Evolutionary conservation across 2,797 vertebrate genomes (phyloP).

Genomic region (Sarcoramphus papa): DNA sequence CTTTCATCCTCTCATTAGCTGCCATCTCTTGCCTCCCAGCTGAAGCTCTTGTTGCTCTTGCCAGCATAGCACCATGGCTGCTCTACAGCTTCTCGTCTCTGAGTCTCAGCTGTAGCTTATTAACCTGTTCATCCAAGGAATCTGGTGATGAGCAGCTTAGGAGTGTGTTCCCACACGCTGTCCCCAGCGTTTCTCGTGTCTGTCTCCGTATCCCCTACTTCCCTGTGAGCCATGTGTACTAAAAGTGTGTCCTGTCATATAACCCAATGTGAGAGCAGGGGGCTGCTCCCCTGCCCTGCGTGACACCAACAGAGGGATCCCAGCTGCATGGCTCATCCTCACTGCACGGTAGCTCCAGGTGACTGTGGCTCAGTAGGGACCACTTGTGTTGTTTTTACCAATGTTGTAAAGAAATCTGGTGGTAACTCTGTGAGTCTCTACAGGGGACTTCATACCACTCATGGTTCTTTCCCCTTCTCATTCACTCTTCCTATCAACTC

Average conservation of each 20-base stretch:
- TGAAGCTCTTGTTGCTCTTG: not conserved
- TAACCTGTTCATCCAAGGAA: not conserved
- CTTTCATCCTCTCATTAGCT: not conserved
- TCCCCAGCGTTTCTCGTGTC: not conserved
- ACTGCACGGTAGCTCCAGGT: not conserved
- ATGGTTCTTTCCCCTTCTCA: not conserved
- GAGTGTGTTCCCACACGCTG: not conserved
- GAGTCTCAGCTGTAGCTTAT: not conserved
- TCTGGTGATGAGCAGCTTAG: not conserved
- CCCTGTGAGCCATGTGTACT: not conserved
- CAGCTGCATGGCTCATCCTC: not conserved
- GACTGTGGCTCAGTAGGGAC: not conserved
- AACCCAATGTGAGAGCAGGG: not conserved
- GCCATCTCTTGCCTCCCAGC: not conserved
- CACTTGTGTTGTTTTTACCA: not conserved
- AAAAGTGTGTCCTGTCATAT: not conserved
- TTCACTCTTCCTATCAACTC: not conserved
- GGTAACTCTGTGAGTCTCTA: not conserved
- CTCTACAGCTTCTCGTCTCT: not conserved
- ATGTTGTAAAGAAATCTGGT: not conserved
- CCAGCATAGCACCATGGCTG: not conserved
- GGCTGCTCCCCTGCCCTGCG: not conserved
- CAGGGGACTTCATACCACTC: not conserved
- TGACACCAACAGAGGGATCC: not conserved
- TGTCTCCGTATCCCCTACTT: not conserved